Percentiles rank a stretch among this genome's conserved stretches.
Conservation (phyloP, 2,888 invertebrate genomes). For the Lymantria monacha region DNA sequence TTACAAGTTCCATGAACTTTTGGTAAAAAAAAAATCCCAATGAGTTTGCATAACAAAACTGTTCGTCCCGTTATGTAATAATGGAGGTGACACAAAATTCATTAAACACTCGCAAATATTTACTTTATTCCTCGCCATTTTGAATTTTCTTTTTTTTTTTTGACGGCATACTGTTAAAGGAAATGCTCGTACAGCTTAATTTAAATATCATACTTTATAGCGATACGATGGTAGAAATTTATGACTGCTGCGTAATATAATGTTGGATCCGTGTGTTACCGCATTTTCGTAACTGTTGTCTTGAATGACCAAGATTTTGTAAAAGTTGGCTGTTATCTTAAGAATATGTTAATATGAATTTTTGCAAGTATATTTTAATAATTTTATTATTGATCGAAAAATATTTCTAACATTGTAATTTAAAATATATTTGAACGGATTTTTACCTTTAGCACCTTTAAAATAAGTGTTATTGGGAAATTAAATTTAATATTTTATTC, state of each 20-base stretch:
- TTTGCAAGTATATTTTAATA: neutral
- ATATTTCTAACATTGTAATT: too few species aligned
- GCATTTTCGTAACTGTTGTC: conserved; percentile 21
- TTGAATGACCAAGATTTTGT: conserved; percentile 26
- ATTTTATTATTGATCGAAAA: too few species aligned
- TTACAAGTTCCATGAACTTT: conserved; percentile 32
- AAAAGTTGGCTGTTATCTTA: conserved; percentile 13
- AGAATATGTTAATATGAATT: conserved; percentile 14
- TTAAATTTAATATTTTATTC: too few species aligned
- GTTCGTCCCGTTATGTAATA: conserved; percentile 54
- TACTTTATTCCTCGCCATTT: conserved; percentile 33
- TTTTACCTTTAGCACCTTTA: too few species aligned
- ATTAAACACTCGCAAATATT: conserved; percentile 41
- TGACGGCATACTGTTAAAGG: conserved; percentile 35
- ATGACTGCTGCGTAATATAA: conserved; percentile 24
- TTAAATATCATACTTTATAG: conserved; percentile 51
- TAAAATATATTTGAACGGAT: too few species aligned
- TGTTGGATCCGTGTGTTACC: conserved; percentile 15
- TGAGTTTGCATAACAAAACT: conserved; percentile 31
- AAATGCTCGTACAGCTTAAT: conserved; percentile 48
- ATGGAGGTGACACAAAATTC: conserved; percentile 49
- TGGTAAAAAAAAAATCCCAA: conserved; percentile 32
- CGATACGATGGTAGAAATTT: conserved; percentile 39
- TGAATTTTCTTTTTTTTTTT: conserved; percentile 22
- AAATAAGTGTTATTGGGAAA: too few species aligned